Base-by-base conservation (phyloP, 2,797 vertebrate genomes). In the Sardinella longiceps region DNA sequence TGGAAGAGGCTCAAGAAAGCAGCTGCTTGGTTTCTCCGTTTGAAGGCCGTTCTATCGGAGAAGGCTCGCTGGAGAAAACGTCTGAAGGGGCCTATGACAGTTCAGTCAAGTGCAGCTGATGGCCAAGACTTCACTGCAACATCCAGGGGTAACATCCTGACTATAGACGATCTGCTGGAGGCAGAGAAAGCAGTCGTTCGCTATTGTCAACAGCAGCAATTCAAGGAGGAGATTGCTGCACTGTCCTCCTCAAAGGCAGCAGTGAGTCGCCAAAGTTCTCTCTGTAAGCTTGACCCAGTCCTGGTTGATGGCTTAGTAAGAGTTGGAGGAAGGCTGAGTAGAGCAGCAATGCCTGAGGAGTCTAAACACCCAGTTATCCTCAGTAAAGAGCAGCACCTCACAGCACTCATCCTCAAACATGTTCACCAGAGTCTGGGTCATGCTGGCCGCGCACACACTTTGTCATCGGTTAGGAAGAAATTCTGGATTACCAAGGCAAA, bases 321-420 rank as follows among this genome's bases (percentile, higher is more conserved):
- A 5, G 37, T 39, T 80, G 74, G 74, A 80, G 74, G 74, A 5
- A 80, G 74, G 39, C 39, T 80, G 74, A 80, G 74, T 11, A 80
- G 74, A 39, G 74, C 14, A 80, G 74, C 74, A 20, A 39, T 80
- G 74, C 74, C 74, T 39, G 74, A 80, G 3, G 30, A 80, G 14
- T 1, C 37, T 2, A 80, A 80, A n/a, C 74, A 43, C 5, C 74
- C 74, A 0, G 7, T 80, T 39, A 80, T 80, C 43, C 74, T 80
- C 74, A 20, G 0, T n/a, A 80, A 80, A 80, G 74, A 80, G 74
- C 74, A 80, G 14, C 74, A 80, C 14, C 3, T 80, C 15, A 1
- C 74, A 80, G n/a, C 15, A 11, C 74, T 80, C 74, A 80, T 80
- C 74, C 74, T 80, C 9, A 80, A 25, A 46, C 14, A 80, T 43